A percentile compares a stretch with the other conserved stretches of the same genome.
Conservation (phyloP, 37 sponge, comb jelly and placozoan species). For the Crambe crambe region DNA sequence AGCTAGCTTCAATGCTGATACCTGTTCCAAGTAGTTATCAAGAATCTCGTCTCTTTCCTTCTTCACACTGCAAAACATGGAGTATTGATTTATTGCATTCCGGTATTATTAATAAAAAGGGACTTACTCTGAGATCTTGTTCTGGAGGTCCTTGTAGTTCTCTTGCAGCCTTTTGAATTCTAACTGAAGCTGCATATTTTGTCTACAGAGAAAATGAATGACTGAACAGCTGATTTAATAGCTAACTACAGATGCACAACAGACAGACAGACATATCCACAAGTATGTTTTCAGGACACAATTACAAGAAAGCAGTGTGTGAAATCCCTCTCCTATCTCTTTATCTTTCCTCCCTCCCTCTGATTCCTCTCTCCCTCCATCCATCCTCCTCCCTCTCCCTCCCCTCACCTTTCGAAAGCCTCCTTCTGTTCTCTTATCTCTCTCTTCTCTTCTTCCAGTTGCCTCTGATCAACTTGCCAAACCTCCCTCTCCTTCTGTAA, state of each 20-base stretch:
- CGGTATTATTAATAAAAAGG: neutral
- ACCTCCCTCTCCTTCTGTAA: conserved; percentile 52
- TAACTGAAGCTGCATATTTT: conserved; percentile 31
- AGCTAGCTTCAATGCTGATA: neutral
- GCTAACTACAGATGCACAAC: no score
- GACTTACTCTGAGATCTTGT: conserved; percentile 45
- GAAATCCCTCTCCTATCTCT: neutral
- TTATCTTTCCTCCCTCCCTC: neutral
- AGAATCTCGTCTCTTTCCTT: conserved; percentile 63
- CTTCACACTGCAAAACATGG: conserved; percentile 24
- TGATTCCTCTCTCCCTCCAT: neutral
- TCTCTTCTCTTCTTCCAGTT: conserved; percentile 30
- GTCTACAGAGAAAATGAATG: conserved; percentile 8
- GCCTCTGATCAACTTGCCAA: conserved; percentile 14
- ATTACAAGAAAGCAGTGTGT: neutral
- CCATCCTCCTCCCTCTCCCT: neutral
- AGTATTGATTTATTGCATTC: no score
- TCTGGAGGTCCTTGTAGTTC: conserved; percentile 32
- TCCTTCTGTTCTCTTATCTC: conserved; percentile 32
- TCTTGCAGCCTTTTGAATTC: conserved; percentile 28
- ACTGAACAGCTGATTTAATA: neutral
- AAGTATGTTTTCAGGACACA: no score
- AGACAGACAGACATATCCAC: no score
- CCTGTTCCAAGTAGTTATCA: conserved; percentile 59
- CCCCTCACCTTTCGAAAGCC: conserved; percentile 48